A percentile compares a stretch with the other conserved stretches of the same genome.
These are phyloP conservation scores for Pseudolaguvia tuberculata DNA, from an alignment of 2,113 vertebrate species.

Conservation along the genomic window DNA sequence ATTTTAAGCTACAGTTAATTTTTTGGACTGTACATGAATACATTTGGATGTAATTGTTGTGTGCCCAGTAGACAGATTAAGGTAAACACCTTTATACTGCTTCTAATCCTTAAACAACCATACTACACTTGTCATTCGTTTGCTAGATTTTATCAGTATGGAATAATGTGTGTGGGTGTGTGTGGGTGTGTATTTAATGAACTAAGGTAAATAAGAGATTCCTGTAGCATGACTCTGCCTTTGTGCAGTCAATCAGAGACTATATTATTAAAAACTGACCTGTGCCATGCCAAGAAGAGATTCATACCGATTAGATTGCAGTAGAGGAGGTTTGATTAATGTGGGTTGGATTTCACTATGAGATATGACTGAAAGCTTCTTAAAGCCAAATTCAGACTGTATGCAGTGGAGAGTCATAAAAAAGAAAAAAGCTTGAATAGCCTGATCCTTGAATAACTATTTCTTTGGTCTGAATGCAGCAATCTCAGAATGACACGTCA, in stretches of 20 bases:
- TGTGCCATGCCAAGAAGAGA: neutral
- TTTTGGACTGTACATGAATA: no score
- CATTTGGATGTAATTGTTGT: no score
- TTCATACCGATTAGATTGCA: neutral
- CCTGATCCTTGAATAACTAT: neutral
- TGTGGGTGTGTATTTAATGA: neutral
- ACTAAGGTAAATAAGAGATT: neutral
- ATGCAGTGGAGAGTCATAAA: neutral
- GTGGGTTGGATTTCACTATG: neutral
- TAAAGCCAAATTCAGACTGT: neutral
- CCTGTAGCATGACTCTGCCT: neutral
- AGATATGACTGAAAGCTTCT: neutral
- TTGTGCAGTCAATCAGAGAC: neutral
- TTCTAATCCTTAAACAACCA: neutral
- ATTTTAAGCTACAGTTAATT: no score
- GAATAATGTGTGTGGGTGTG: neutral
- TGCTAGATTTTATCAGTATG: neutral
- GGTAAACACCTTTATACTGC: no score
- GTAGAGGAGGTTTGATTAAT: neutral
- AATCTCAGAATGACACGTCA: neutral
- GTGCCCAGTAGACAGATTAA: neutral
- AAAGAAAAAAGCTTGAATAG: neutral
- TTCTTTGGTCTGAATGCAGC: constrained; percentile 1
- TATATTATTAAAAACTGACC: neutral
- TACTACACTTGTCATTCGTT: neutral